Base-by-base conservation (phyloP, 2,888 invertebrate genomes). In the Pocota personata region DNA sequence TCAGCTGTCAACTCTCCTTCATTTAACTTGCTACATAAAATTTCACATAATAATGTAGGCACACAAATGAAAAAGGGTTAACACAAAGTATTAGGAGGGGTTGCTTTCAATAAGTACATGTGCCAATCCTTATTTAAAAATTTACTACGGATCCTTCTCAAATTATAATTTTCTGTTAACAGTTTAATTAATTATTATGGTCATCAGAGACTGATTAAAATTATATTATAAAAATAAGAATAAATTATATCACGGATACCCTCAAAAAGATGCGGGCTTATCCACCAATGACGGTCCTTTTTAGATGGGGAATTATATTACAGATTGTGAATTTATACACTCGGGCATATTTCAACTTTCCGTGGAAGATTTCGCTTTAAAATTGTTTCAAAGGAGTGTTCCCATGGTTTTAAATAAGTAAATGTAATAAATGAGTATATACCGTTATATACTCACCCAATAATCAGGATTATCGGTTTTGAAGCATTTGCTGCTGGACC, bases 1-100 rank as follows among this genome's bases (percentile, higher is more conserved):
- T 79, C 40, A 58, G 57, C 83, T 57, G 69, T 69, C 78, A 75
- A 50, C 40, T 76, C 35, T 60, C 60, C 40, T 57, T 69, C 24
- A 40, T 67, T 52, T 58, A 60, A 52, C 27, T 66, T 73, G 58
- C 14, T 50, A 58, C 50, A 64, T 35, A 60, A 43, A 52, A 32
- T 43, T 8, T 46, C n/a, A 24, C 24, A 24, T 3, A 24, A 24
- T 4, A 24, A 24, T n/a, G 24, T 24, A 2, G 24, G 24, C 27
- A 10, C 3, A 14, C 52, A 64, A 46, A 27, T 10, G 1, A 8
- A n/a, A n/a, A 48, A 46, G 16, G 57, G 66, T 32, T 46, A 24
- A 43, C n/a, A 32, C 40, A 35, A 8, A 7, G n/a, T 4, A 48
- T 2, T 8, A 16, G 7, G 1, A 62, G 21, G 72, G 52, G 62